Evolutionary conservation across 2,888 invertebrate genomes (phyloP).

Genomic region (Synanthedon vespiformis): DNA sequence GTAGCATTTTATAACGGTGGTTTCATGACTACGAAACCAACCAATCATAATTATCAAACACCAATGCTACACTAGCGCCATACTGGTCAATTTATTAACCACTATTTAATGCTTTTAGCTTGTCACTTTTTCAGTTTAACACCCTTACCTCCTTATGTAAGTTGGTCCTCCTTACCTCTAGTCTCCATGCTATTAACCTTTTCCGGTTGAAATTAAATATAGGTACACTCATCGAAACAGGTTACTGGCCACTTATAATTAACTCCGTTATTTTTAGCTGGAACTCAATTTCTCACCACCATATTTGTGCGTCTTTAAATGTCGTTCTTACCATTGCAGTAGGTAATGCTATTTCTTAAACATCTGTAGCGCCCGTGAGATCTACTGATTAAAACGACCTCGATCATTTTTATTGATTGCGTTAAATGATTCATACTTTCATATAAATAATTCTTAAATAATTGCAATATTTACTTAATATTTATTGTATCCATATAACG

Average conservation of each 20-base stretch:
- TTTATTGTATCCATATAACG: too few relatives aligned
- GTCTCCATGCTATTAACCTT: too few relatives aligned
- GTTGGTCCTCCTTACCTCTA: too few relatives aligned
- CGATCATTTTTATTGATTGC: neutral
- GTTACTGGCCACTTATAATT: conserved; percentile 7
- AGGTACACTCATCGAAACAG: neutral
- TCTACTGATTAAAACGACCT: neutral
- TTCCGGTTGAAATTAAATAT: neutral
- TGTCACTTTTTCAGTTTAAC: too few relatives aligned
- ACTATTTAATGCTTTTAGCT: too few relatives aligned
- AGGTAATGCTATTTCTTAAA: neutral
- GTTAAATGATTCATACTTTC: neutral
- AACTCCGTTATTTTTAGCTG: conserved; percentile 16
- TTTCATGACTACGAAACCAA: too few relatives aligned
- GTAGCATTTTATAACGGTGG: too few relatives aligned
- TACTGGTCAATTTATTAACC: too few relatives aligned
- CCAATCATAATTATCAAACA: too few relatives aligned
- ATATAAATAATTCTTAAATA: neutral
- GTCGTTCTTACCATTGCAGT: neutral
- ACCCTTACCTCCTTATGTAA: too few relatives aligned
- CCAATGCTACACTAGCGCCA: too few relatives aligned
- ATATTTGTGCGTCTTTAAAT: neutral
- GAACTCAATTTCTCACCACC: conserved; percentile 14
- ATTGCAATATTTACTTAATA: neutral
- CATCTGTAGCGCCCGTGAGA: neutral